phyloP scores from a whole-genome alignment of 2,113 vertebrate genomes.

The Pelusios castaneus region DNA sequence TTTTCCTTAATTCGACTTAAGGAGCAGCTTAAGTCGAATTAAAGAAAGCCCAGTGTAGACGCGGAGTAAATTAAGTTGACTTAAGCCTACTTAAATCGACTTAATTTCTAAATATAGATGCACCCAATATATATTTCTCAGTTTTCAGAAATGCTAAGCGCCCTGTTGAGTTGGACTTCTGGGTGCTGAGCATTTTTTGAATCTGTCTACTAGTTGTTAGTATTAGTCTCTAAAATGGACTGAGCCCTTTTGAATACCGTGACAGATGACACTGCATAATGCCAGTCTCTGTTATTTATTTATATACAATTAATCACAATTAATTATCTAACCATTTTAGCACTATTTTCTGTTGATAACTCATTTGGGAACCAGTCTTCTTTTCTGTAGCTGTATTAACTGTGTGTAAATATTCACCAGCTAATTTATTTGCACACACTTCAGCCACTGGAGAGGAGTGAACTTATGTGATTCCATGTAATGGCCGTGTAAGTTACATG shows the following conservation, averaged over 20 bases:
- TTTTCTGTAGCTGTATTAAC: neutral
- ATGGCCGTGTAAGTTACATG: neutral
- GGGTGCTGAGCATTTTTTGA: no score
- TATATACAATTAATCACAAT: neutral
- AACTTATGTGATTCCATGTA: neutral
- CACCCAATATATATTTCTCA: no score
- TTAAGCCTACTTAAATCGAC: no score
- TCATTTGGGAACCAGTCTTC: constrained; percentile 36
- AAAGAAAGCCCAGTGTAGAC: no score
- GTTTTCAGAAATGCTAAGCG: no score
- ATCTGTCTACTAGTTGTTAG: no score
- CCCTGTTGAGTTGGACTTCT: no score
- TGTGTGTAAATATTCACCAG: neutral
- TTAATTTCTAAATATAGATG: no score
- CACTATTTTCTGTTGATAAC: constrained; percentile 27
- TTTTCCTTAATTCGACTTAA: no score
- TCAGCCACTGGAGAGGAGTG: constrained; percentile 13
- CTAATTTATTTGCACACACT: constrained; percentile 23
- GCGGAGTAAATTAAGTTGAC: no score
- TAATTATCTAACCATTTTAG: constrained; percentile 47
- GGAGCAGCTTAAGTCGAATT: no score
- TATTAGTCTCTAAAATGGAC: neutral
- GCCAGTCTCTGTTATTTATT: neutral
- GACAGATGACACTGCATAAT: neutral
- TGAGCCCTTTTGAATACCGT: constrained; percentile 29